These are phyloP conservation scores for Leptinotarsa juncta DNA, from an alignment of 2,888 invertebrate genomes.

Conservation along the genomic window DNA sequence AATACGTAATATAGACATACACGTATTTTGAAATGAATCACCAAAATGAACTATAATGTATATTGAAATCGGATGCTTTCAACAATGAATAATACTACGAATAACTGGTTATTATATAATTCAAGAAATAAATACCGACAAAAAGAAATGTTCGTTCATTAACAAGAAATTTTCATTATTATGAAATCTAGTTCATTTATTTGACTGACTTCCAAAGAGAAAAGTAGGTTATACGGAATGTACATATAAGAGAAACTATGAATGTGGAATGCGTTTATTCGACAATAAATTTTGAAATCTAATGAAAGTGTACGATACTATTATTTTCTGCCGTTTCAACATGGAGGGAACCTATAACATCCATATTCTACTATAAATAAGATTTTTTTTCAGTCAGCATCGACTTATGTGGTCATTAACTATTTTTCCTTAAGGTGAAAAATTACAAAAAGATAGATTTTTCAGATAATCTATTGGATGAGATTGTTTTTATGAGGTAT, in stretches of 20 bases:
- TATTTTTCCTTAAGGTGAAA: too few species aligned
- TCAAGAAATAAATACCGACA: background rate
- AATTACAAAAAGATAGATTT: too few species aligned
- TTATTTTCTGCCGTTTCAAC: background rate
- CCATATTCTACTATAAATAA: too few species aligned
- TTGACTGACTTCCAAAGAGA: background rate
- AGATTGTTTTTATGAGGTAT: too few species aligned
- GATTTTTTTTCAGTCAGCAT: too few species aligned
- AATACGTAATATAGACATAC: background rate
- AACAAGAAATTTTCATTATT: background rate
- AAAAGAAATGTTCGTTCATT: background rate
- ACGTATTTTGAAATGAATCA: background rate
- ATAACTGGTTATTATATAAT: background rate
- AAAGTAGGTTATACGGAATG: conserved; percentile 4
- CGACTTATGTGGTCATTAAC: too few species aligned
- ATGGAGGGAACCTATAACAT: background rate
- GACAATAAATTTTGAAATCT: background rate
- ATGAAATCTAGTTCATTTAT: background rate
- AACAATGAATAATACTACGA: background rate
- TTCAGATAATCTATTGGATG: too few species aligned
- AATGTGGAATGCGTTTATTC: conserved; percentile 7
- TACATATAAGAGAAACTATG: background rate
- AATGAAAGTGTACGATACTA: background rate
- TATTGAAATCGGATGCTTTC: background rate
- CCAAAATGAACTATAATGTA: background rate